A percentile compares a stretch with the other conserved stretches of the same genome.
phyloP scores from a whole-genome alignment of 1,140 invertebrate species.

The Achatina immaculata region DNA sequence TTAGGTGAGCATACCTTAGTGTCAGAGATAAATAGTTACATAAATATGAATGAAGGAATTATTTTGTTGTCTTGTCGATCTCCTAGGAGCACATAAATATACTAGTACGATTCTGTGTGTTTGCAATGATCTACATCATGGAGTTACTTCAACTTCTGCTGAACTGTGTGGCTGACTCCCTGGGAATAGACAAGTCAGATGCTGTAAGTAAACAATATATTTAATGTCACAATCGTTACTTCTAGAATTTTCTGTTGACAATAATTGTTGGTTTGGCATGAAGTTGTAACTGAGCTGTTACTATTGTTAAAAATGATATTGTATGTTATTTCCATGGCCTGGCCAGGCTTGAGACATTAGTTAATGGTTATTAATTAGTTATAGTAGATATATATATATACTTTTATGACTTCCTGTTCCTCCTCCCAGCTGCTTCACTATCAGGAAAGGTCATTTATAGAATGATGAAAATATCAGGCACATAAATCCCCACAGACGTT shows the following conservation, averaged over 20 bases:
- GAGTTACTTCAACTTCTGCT: slow-evolving; percentile 17
- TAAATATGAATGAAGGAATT: neutral
- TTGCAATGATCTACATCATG: slow-evolving; percentile 13
- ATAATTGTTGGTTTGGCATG: neutral
- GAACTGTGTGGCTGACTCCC: neutral
- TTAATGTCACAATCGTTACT: neutral
- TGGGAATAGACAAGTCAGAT: neutral
- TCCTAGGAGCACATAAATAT: neutral
- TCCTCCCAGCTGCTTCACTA: no score
- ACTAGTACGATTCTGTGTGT: neutral
- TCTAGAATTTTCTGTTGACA: neutral
- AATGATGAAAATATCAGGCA: no score
- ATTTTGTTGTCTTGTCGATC: neutral
- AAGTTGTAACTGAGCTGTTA: neutral
- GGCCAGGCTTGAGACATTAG: no score
- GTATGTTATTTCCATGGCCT: no score
- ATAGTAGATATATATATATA: no score
- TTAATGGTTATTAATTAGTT: no score
- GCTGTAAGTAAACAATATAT: slow-evolving; percentile 19
- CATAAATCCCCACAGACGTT: no score
- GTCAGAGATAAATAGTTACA: no score
- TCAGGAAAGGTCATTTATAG: no score
- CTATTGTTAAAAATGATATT: neutral
- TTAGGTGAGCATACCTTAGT: neutral
- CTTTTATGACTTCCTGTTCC: no score